Evolutionary conservation across 2,888 invertebrate species (phyloP).

Genomic region (Philereme vetulata): DNA sequence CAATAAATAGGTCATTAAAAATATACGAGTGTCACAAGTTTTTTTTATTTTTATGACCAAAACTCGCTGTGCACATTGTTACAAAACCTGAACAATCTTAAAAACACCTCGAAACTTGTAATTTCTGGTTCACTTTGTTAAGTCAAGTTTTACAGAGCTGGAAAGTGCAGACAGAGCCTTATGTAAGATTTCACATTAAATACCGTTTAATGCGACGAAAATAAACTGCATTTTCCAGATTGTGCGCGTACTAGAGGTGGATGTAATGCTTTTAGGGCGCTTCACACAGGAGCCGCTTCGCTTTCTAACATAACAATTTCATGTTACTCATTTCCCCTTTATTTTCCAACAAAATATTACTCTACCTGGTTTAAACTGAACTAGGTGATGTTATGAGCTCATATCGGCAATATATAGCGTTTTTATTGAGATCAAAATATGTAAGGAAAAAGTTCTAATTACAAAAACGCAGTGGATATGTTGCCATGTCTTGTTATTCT

Average conservation of each 20-base stretch:
- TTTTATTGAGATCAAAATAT: constrained; percentile 3
- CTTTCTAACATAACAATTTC: constrained; percentile 10
- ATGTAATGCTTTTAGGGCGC: constrained; percentile 14
- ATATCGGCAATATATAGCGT: constrained; percentile 7
- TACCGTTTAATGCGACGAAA: constrained; percentile 25
- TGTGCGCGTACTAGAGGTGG: constrained; percentile 8
- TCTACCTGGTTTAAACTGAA: constrained; percentile 5
- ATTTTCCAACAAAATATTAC: constrained; percentile 14
- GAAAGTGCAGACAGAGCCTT: constrained; percentile 5
- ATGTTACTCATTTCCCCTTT: constrained; percentile 10
- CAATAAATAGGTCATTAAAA: too few species aligned
- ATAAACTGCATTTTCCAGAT: constrained; percentile 29
- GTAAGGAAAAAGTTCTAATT: not conserved
- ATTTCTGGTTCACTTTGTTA: not conserved
- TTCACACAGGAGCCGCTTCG: constrained; percentile 7
- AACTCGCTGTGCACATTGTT: too few species aligned
- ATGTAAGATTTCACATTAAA: constrained; percentile 18
- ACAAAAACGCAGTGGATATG: too few species aligned
- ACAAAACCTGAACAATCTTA: too few species aligned
- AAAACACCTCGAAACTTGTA: not conserved
- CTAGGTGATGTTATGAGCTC: constrained; percentile 14
- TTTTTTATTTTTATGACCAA: too few species aligned
- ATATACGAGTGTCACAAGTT: too few species aligned
- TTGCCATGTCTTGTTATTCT: too few species aligned
- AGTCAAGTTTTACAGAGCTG: too few species aligned